Conservation (phyloP, 2,797 vertebrate species). For the Graptemys geographica region DNA sequence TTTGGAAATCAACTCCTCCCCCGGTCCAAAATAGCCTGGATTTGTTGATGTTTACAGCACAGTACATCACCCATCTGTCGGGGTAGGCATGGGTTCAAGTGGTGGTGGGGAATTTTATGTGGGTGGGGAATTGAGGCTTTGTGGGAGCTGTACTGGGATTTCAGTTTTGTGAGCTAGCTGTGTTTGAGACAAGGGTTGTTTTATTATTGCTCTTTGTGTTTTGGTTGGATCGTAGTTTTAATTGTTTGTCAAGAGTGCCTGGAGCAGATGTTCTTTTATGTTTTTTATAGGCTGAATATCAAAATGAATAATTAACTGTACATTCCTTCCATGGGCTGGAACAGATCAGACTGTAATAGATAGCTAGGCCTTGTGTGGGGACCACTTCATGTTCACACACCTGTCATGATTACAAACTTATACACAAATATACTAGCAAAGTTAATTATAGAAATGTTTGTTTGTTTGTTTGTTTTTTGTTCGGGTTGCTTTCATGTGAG, state of each 20-base stretch:
- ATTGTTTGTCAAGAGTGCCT: not conserved
- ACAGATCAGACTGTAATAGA: not conserved
- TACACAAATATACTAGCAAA: not conserved
- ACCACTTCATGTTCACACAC: not conserved
- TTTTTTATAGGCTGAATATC: not conserved
- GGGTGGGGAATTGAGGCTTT: not conserved
- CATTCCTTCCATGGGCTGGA: not conserved
- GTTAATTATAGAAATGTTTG: not conserved
- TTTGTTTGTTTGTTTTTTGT: not conserved
- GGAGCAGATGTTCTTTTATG: not conserved
- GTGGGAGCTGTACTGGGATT: not conserved
- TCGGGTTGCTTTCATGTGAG: not conserved
- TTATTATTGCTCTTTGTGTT: not conserved
- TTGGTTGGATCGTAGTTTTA: not conserved
- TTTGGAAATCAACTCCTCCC: not conserved
- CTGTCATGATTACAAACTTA: not conserved
- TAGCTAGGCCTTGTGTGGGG: not conserved
- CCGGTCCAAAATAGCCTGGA: not conserved
- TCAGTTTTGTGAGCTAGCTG: accelerated
- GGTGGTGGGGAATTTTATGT: not conserved
- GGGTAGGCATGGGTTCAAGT: not conserved
- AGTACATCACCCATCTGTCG: not conserved
- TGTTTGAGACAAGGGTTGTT: not conserved
- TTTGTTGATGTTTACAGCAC: not conserved
- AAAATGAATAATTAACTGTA: not conserved